Evolutionary conservation across 2,797 vertebrate genomes (phyloP), one percentile per base, ranked within the genome.

Genomic region (Manis crassicaudata): DNA sequence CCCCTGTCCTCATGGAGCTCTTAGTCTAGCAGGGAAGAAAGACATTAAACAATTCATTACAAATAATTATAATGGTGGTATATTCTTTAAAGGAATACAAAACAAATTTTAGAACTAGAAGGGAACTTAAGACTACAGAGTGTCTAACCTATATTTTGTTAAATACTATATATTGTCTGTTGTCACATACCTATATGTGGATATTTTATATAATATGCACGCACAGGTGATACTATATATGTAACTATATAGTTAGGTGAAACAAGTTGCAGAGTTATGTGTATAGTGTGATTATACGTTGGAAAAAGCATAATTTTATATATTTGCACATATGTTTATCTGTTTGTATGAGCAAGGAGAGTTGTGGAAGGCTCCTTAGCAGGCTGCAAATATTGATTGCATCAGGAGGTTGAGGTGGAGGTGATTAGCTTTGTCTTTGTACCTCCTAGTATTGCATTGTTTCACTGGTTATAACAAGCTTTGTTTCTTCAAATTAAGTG

Each of bases 121-220:
- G 88, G 56, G 12, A 95, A 46, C 20, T 58, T 79, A 72, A 86
- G 35, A 90, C 56, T 73, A 37, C 4, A 70, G 56, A 83, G 35
- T 87, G 90, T 87, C 12, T 96, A 72, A 16, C 46, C 60, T 96
- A 10, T 67, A 80, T 91, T 96, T 88, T 96, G 27, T 83, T 73
- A 67, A 95, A 40, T 79, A 62, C 70, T 67, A 67, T 25, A 88
- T 82, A 72, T 17, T 63, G 18, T 82, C 46, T n/a, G 7, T 43
- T 76, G 63, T 86, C 68, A 94, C 43, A 87, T 58, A 75, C 50
- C 27, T 43, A 86, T 56, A 70, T 50, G 16, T 52, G 7, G 8
- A 43, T 1, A 43, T 43, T 43, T 43, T 43, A 43, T 43, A 43
- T 43, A 43, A 43, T 43, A 43, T 43, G 8, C 43, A 43, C 43